These are phyloP conservation scores for Phyllostomus discolor DNA, from an alignment of 2,113 vertebrate genomes.

Conservation along the genomic window DNA sequence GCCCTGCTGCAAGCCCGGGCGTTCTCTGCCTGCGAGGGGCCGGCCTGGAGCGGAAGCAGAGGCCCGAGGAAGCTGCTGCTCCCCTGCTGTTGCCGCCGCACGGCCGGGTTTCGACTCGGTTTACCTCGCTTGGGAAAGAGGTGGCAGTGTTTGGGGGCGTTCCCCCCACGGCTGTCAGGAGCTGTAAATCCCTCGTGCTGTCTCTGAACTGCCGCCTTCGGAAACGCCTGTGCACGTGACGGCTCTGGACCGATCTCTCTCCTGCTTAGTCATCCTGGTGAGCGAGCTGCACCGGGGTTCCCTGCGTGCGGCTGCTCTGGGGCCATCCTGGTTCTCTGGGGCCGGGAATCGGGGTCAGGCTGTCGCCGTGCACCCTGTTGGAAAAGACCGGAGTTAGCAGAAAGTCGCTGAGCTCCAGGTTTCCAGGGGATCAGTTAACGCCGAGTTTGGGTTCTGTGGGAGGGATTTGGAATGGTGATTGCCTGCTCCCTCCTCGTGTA, in stretches of 20 bases:
- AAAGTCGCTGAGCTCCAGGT: background rate
- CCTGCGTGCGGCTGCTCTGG: background rate
- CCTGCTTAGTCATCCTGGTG: constrained; percentile 21
- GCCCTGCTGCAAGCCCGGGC: background rate
- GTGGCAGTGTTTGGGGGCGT: constrained; percentile 8
- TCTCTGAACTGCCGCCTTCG: constrained; percentile 10
- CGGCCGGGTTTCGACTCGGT: background rate
- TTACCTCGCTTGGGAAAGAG: background rate
- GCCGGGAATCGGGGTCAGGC: constrained; percentile 26
- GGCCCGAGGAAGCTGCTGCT: background rate
- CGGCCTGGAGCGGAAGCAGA: constrained; percentile 14
- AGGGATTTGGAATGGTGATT: background rate
- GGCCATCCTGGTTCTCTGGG: background rate
- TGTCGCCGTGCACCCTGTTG: background rate
- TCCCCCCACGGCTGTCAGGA: background rate
- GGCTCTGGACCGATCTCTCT: constrained; percentile 15
- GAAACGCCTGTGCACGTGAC: background rate
- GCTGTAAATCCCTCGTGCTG: constrained; percentile 17
- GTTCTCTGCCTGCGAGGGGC: constrained; percentile 12
- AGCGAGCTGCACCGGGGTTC: background rate
- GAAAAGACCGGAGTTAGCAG: background rate
- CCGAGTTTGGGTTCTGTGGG: background rate
- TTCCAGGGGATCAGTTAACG: background rate
- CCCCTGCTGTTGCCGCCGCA: background rate
- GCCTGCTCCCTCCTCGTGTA: background rate